Conservation (phyloP, 2,797 vertebrate species). For the Champsocephalus gunnari region DNA sequence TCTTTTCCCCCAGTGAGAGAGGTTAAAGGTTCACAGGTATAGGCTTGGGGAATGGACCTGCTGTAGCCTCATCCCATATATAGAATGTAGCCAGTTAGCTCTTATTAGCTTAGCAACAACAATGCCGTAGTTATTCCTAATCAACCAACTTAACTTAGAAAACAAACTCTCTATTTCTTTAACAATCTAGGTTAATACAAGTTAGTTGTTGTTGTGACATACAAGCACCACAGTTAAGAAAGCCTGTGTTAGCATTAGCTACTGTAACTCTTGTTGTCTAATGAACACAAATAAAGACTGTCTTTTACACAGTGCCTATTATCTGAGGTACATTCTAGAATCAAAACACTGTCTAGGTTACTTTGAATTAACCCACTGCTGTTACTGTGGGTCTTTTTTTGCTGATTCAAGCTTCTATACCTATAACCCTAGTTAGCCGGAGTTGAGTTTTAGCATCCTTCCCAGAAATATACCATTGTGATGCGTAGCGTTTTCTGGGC, state of each 20-base stretch:
- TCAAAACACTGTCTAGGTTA: neutral
- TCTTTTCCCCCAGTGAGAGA: constrained; percentile 11
- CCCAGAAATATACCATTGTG: constrained; percentile 25
- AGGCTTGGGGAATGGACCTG: neutral
- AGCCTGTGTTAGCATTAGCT: neutral
- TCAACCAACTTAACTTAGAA: neutral
- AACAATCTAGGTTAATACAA: neutral
- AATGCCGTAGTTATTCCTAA: neutral
- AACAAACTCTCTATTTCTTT: too few relatives aligned
- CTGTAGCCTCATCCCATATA: neutral
- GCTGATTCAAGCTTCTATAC: neutral
- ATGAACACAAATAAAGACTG: neutral
- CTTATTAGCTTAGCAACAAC: neutral
- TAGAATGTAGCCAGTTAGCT: neutral
- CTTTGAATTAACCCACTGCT: neutral
- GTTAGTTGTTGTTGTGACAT: neutral
- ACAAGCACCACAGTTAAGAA: neutral
- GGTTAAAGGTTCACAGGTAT: constrained; percentile 26
- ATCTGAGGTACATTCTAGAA: neutral
- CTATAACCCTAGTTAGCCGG: neutral
- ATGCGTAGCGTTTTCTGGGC: constrained; percentile 19
- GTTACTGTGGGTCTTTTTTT: neutral
- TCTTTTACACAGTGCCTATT: neutral
- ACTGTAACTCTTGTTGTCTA: neutral
- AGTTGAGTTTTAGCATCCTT: neutral